Evolutionary conservation across 1,140 invertebrate species (phyloP).

Genomic region (Magallana ariakensis): DNA sequence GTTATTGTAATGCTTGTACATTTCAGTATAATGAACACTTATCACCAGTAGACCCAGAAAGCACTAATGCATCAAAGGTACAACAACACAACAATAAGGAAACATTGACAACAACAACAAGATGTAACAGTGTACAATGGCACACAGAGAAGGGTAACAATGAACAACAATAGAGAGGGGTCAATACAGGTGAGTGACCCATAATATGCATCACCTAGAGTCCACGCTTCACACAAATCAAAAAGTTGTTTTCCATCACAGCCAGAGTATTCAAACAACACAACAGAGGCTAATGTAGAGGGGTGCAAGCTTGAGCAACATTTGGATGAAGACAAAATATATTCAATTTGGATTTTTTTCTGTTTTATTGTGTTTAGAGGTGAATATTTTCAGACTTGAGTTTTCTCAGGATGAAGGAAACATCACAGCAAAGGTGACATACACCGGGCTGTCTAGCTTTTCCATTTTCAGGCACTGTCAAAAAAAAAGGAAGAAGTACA

Average conservation of each 20-base stretch:
- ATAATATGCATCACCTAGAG: too few species aligned
- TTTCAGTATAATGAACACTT: too few species aligned
- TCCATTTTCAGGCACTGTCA: conserved; percentile 42
- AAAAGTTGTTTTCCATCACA: too few species aligned
- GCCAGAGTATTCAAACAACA: background rate
- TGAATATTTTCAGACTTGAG: too few species aligned
- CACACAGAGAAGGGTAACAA: background rate
- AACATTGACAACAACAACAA: background rate
- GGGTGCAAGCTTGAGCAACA: background rate
- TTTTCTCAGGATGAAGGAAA: conserved; percentile 67
- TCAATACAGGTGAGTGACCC: background rate
- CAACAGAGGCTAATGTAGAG: background rate
- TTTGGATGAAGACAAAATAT: background rate
- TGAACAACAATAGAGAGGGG: background rate
- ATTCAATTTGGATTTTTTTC: background rate
- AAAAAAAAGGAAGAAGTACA: background rate
- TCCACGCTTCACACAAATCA: too few species aligned
- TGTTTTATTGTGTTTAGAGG: background rate
- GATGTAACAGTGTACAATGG: background rate
- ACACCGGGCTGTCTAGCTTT: conserved; percentile 55
- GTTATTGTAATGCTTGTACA: too few species aligned
- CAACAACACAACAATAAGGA: too few species aligned
- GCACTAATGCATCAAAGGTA: too few species aligned
- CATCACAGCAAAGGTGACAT: conserved; percentile 64
- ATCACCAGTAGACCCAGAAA: too few species aligned